phyloP scores from a whole-genome alignment of 2,888 invertebrate species.

The Yponomeuta plumbellus region DNA sequence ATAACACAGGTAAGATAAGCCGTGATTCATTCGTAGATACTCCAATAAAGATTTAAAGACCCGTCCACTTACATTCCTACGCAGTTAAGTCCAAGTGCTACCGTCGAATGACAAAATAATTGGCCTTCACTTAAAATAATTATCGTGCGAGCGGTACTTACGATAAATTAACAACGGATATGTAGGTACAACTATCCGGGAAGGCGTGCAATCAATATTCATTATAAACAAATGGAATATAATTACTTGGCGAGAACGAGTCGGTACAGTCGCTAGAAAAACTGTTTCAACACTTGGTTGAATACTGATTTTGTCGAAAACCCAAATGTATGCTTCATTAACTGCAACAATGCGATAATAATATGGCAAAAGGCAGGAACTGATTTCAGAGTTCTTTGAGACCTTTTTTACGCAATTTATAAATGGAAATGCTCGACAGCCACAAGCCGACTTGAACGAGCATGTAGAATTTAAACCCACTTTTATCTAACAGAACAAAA shows the following conservation, averaged over 20 bases:
- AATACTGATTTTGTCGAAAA: background rate
- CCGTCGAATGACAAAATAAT: conserved; percentile 46
- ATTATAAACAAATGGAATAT: conserved; percentile 71
- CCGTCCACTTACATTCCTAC: conserved; percentile 35
- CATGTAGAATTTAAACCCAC: no score
- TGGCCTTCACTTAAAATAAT: conserved; percentile 58
- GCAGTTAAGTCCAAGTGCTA: conserved; percentile 37
- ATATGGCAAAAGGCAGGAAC: no score
- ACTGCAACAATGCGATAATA: no score
- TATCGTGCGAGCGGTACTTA: conserved; percentile 51
- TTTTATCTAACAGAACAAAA: no score
- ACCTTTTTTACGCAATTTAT: no score
- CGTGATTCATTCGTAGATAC: conserved; percentile 1
- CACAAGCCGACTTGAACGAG: no score
- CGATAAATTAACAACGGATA: conserved; percentile 35
- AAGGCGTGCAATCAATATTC: conserved; percentile 63
- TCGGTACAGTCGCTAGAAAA: conserved; percentile 37
- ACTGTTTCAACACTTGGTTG: conserved; percentile 24
- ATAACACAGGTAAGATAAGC: background rate
- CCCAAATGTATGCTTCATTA: no score
- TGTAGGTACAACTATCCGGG: conserved; percentile 25
- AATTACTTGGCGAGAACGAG: conserved; percentile 66
- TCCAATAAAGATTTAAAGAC: conserved; percentile 40
- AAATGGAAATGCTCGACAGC: no score
- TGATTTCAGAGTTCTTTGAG: no score